These are phyloP conservation scores for Tachycineta bicolor DNA, from an alignment of 2,113 vertebrate genomes.

Conservation along the genomic window DNA sequence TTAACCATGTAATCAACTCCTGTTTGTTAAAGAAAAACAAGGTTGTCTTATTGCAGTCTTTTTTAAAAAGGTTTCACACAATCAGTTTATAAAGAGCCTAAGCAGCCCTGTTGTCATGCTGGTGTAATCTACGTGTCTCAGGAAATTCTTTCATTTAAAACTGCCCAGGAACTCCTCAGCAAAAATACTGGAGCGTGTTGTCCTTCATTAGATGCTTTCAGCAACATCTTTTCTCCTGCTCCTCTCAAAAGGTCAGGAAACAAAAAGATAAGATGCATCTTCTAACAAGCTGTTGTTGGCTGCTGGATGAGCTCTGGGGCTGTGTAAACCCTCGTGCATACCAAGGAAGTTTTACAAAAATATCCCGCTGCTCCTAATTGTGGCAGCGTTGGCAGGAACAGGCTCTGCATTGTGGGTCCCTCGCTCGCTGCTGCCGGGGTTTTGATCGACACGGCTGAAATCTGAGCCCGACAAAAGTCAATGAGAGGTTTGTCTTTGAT, in stretches of 20 bases:
- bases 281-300: not conserved
- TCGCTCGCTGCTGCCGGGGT: not conserved
- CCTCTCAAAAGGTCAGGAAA: not conserved
- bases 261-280: not conserved
- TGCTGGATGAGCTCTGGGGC: not conserved
- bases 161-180: not conserved
- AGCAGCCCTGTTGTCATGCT: not conserved
- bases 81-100: not conserved
- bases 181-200: not conserved
- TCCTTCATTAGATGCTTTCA: not conserved
- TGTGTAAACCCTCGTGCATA: not conserved
- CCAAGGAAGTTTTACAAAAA: not conserved
- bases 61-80: not conserved
- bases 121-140: not conserved
- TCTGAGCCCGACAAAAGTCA: conserved; percentile 28
- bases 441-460: not conserved
- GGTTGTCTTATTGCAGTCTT: not conserved
- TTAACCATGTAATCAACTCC: not conserved
- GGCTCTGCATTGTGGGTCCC: not conserved
- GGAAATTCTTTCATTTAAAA: not conserved
- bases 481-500: conserved; percentile 39
- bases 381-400: not conserved
- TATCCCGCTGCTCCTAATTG: not conserved
- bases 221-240: not conserved
- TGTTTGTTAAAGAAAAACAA: not conserved